Percentiles rank a stretch among this genome's conserved stretches.
phyloP scores from a whole-genome alignment of 2,888 invertebrate genomes.

The Bedellia somnulentella region DNA sequence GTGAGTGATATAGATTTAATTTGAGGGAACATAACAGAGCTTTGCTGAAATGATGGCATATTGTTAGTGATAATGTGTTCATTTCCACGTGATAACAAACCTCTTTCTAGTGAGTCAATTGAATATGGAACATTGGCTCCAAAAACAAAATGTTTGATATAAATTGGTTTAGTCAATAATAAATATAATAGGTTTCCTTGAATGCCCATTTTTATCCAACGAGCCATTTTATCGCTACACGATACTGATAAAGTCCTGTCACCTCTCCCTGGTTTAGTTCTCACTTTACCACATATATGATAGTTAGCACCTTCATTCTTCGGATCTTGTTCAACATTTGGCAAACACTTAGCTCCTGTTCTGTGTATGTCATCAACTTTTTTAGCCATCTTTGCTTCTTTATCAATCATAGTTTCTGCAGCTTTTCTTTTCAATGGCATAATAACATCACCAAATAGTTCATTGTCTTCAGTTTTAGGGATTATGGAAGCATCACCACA shows the following conservation, averaged over 20 bases:
- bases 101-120: slow-evolving; percentile 57
- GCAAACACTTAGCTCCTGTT: slow-evolving; percentile 89
- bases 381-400: slow-evolving; percentile 17
- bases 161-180: slow-evolving; percentile 68
- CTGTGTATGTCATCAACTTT: slow-evolving; percentile 52
- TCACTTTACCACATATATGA: slow-evolving; percentile 70
- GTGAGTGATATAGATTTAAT: slow-evolving; percentile 16
- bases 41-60: slow-evolving; percentile 24
- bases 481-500: slow-evolving; percentile 94
- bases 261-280: slow-evolving; percentile 91
- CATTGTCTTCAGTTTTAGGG: slow-evolving; percentile 43
- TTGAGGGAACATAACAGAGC: slow-evolving; percentile 20
- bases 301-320: slow-evolving; percentile 59
- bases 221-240: slow-evolving; percentile 92
- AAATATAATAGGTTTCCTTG: slow-evolving; percentile 80
- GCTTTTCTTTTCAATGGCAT: slow-evolving; percentile 19
- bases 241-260: slow-evolving; percentile 86
- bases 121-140: slow-evolving; percentile 68
- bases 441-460: slow-evolving; percentile 27
- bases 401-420: slow-evolving; percentile 16
- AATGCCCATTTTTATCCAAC: slow-evolving; percentile 84
- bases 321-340: slow-evolving; percentile 57
- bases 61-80: slow-evolving; percentile 8
- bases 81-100: slow-evolving; percentile 36
- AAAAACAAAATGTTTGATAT: slow-evolving; percentile 70